These are phyloP conservation scores for Oreochromis aureus DNA, from an alignment of 2,113 vertebrate genomes.

Conservation along the genomic window DNA sequence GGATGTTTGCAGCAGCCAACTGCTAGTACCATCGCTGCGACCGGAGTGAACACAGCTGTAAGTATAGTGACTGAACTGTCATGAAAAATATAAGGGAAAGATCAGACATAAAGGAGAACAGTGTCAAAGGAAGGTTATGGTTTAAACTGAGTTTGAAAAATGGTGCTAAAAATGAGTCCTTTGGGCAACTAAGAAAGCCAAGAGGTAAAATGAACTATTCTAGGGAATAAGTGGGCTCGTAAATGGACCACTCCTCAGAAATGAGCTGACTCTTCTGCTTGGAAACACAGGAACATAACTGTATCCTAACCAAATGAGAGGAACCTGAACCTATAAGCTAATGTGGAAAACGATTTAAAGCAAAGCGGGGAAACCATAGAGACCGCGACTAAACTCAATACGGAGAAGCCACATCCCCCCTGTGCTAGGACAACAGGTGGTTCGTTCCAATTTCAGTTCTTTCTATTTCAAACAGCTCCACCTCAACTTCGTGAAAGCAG, in stretches of 20 bases:
- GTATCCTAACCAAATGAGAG: not conserved
- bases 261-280: not conserved
- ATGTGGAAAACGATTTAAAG: not conserved
- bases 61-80: not conserved
- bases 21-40: slow-evolving; percentile 77
- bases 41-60: not conserved
- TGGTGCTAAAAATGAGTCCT: not conserved
- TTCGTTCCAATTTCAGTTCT: not conserved
- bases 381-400: not conserved
- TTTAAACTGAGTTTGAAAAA: not conserved
- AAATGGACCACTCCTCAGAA: not conserved
- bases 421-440: not conserved
- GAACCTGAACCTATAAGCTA: not conserved
- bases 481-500: not conserved
- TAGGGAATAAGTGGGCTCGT: not conserved
- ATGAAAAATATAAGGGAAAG: not conserved
- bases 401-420: not conserved
- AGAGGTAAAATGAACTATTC: not conserved
- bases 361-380: not conserved
- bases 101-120: not conserved
- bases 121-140: not conserved
- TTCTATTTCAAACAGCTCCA: not conserved
- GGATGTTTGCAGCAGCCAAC: slow-evolving; percentile 99
- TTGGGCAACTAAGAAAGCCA: not conserved
- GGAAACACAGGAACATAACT: not conserved